Evolutionary conservation across 2,888 invertebrate species (phyloP).

Genomic region (Pseudanteris insignis): DNA sequence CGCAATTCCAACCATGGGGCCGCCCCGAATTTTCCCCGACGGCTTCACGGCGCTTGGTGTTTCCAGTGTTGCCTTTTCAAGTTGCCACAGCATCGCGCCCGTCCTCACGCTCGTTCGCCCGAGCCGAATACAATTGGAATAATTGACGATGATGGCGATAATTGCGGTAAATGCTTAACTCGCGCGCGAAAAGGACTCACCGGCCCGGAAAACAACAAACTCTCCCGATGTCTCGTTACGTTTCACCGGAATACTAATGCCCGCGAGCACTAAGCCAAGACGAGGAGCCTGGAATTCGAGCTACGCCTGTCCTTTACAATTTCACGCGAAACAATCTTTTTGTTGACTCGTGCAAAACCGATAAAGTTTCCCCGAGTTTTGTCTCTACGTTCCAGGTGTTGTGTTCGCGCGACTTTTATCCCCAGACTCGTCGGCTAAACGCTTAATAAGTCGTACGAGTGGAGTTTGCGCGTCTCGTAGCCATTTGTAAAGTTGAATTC

Average conservation of each 20-base stretch:
- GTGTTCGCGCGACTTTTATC: not conserved
- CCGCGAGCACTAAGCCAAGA: not conserved
- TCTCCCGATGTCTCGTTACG: slow-evolving; percentile 35
- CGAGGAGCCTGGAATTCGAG: not conserved
- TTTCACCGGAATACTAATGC: slow-evolving; percentile 26
- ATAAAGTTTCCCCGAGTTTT: slow-evolving; percentile 24
- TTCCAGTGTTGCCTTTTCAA: too few relatives aligned
- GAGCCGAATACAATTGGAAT: slow-evolving; percentile 37
- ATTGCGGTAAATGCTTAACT: slow-evolving; percentile 38
- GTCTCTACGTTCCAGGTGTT: slow-evolving; percentile 4
- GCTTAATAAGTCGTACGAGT: not conserved
- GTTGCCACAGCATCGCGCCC: not conserved
- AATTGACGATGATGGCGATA: slow-evolving; percentile 45
- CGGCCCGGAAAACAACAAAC: slow-evolving; percentile 41
- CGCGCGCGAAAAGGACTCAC: slow-evolving; percentile 36
- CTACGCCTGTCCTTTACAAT: slow-evolving; percentile 27
- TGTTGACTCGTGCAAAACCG: slow-evolving; percentile 29
- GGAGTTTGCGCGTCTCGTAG: too few relatives aligned
- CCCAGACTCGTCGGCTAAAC: not conserved
- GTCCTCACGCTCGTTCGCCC: slow-evolving; percentile 21
- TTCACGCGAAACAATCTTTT: slow-evolving; percentile 31
- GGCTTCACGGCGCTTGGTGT: too few relatives aligned
- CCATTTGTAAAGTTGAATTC: too few relatives aligned
- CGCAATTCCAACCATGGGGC: too few relatives aligned
- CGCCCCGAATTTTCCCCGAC: too few relatives aligned